Evolutionary conservation across 2,797 vertebrate species (phyloP), one percentile per base, ranked within the genome.

Genomic region (Champsocephalus gunnari): DNA sequence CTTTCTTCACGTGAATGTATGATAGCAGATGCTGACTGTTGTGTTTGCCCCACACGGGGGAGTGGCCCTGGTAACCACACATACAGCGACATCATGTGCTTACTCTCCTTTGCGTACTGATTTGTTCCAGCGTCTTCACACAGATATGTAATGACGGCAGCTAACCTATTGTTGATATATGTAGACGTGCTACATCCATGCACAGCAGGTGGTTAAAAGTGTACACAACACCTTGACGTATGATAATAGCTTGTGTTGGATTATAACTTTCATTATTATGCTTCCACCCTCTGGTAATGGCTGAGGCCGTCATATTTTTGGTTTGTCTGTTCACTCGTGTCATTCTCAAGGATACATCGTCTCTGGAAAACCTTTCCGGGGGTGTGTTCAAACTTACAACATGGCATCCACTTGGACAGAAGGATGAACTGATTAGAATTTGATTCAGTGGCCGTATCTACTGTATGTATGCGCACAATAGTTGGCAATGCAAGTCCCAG

Each of bases 1-100:
- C 28, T 28, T 75, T 66, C 34, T 58, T 59, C 73, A 66, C 66
- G 62, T 58, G 72, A 76, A 80, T 73, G 66, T 62, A 71, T 56
- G 48, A 71, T 58, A 76, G 65, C 67, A 73, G 53, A 70, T 73
- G 76, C 73, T 84, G 74, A 75, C 73, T 75, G 68, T 67, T 71
- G 54, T 73, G 53, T 77, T 78, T 71, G 53, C 66, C 58, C 61
- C 66, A 68, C 71, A 65, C 8, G 0, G 41, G 71, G 69, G 71
- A 50, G 71, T 64, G 77, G 75, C 71, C 70, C 51, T 60, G 38
- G 47, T 62, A 49, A 59, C 69, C 59, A 45, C 13, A 5, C 28
- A 66, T 63, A 53, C 47, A 34, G 14, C 24, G 54, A 74, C 56
- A 74, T 72, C 56, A 68, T 72, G 28, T 76, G 74, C 54, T 65